Base-by-base conservation (phyloP, 2,888 invertebrate genomes). In the Tolmerus cingulatus region DNA sequence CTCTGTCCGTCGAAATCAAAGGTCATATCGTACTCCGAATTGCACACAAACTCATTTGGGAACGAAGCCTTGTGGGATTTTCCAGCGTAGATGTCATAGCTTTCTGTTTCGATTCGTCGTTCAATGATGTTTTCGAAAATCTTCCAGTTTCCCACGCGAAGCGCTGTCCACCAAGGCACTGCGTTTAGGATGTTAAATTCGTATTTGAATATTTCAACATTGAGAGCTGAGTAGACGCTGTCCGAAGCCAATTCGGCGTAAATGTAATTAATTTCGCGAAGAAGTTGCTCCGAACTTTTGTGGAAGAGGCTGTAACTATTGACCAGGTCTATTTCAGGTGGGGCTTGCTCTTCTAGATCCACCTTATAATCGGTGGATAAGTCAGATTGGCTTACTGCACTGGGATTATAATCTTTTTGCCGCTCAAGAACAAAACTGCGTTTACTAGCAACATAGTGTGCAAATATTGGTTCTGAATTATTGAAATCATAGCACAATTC, bases 401-500 rank as follows among this genome's bases (percentile, higher is more conserved):
- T 81, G 12, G 81, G 81, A 81, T 81, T 30, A n/a, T 14, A 81
- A 9, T 84, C 66, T 46, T n/a, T 0, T 19, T 84, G 74, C 8
- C 7, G 14, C 19, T 30, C 37, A 19, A 66, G 43, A 12, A 40
- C 16, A n/a, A 19, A 1, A 23, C 66, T 34, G 9, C 40, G 66
- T 23, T 74, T n/a, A n/a, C n/a, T 40, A 19, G 40, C 37, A 5
- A 40, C 27, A 84, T 23, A 57, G 40, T 37, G 66, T 23, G 19
- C 14, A 40, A 23, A 66, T 30, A 84, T 34, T 12, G 37, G 19
- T 19, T 66, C 40, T 0, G 74, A 66, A 19, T 84, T 84, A n/a
- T 34, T 37, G 12, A 46, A 66, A n/a, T 84, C 30, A 27, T 84
- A 84, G 40, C 84, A 84, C n/a, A 84, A 66, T 19, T 57, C 84